Percentiles rank a stretch among this genome's conserved stretches.
These are phyloP conservation scores for Cryptops parisi DNA, from an alignment of 2,888 invertebrate species.

Conservation along the genomic window DNA sequence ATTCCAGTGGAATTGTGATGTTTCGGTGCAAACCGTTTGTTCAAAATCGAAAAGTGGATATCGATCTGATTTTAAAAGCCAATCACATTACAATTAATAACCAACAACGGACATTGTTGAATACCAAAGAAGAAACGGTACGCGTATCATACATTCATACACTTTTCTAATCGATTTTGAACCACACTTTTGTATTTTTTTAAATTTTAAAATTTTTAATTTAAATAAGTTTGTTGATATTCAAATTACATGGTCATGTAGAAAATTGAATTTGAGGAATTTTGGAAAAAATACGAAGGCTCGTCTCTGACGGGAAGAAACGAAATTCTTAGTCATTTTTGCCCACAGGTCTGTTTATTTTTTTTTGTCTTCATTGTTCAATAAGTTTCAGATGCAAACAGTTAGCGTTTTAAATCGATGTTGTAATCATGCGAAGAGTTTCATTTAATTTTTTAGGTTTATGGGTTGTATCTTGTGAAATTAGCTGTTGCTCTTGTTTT, in stretches of 20 bases:
- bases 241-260: neutral
- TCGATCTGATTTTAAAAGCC: slow-evolving; percentile 54
- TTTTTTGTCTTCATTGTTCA: too few relatives aligned
- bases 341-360: too few relatives aligned
- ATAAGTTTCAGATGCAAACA: too few relatives aligned
- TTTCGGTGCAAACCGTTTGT: slow-evolving; percentile 52
- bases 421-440: too few relatives aligned
- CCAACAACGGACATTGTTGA: neutral
- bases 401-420: too few relatives aligned
- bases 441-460: slow-evolving; percentile 51
- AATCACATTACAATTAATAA: slow-evolving; percentile 41
- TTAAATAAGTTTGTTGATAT: too few relatives aligned
- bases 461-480: slow-evolving; percentile 72
- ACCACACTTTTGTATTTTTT: neutral
- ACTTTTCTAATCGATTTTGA: neutral
- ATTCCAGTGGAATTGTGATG: slow-evolving; percentile 55
- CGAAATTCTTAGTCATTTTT: slow-evolving; percentile 60
- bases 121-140: slow-evolving; percentile 27
- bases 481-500: slow-evolving; percentile 57
- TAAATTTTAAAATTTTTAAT: too few relatives aligned
- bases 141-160: neutral
- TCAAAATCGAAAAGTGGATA: slow-evolving; percentile 46
- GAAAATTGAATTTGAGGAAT: slow-evolving; percentile 50
- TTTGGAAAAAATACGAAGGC: slow-evolving; percentile 50
- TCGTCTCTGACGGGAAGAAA: slow-evolving; percentile 58